Base-by-base conservation (phyloP, 2,888 invertebrate species). In the Anticlea derivata region DNA sequence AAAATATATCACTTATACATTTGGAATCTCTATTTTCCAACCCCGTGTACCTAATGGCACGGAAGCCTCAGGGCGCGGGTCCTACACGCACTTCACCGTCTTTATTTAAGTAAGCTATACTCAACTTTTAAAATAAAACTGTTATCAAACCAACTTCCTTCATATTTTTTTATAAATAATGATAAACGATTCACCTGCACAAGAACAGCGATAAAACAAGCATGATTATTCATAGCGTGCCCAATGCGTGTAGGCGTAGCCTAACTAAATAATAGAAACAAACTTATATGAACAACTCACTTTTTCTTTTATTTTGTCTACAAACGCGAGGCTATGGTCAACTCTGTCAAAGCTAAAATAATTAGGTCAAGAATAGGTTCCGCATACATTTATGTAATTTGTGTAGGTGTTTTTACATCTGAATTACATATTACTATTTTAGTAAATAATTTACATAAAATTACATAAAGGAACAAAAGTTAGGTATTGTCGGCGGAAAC, bases 221-320 rank as follows among this genome's bases (percentile, higher is more conserved):
- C 24, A 24, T 43, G 43, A 44, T 35, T 39, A 50, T 39, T 31
- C 20, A 43, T 41, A 20, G 41, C 49, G 26, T 40, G 47, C 24
- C 26, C 38, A 26, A 26, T 31, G 20, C 31, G 37, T 26, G 22
- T 29, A 27, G 10, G 7, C 44, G 30, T 17, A 10, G 33, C 24
- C 43, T 37, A 33, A 34, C 34, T 34, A 41, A 47, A 40, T 39
- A 17, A 31, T 8, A 33, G 22, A 33, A 41, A 41, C 13, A 22
- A 27, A 38, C 31, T 11, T 7, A 5, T 24, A 27, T 7, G 5
- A 17, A 40, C 10, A 26, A 26, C n/a, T 38, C 8, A 23, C 7
- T 23, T 35, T 17, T 3, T 37, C 12, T 39, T 52, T 44, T 48
- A 40, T 43, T 50, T 33, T 41, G 8, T 1, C 11, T 39, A 35